Conservation (phyloP, 2,888 invertebrate species). For the Drosophila subsilvestris region DNA sequence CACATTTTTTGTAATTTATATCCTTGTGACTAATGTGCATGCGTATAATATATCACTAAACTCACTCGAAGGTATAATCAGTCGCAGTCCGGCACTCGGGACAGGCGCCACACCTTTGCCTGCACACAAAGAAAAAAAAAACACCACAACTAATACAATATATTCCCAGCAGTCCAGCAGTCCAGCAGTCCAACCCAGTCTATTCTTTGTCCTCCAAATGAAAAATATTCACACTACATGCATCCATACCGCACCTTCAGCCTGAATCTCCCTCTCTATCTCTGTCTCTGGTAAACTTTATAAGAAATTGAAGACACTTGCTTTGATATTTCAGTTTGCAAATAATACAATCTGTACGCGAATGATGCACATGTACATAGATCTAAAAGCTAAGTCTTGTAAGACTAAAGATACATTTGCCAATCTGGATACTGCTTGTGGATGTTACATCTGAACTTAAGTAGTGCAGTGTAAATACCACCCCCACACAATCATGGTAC, state of each 20-base stretch:
- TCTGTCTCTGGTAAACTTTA: too few species aligned
- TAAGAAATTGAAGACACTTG: too few species aligned
- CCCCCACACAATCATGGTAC: background rate
- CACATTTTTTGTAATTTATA: constrained; percentile 54
- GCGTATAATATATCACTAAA: constrained; percentile 54
- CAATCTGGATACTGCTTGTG: too few species aligned
- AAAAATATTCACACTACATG: too few species aligned
- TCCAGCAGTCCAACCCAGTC: too few species aligned
- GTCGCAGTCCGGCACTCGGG: constrained; percentile 11
- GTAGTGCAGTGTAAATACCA: background rate
- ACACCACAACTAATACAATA: background rate
- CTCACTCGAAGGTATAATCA: constrained; percentile 11
- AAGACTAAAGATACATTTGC: background rate
- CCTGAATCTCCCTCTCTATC: too few species aligned
- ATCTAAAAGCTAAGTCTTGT: background rate
- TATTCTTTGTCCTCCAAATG: too few species aligned
- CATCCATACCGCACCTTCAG: too few species aligned
- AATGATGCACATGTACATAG: too few species aligned
- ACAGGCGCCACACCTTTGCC: background rate
- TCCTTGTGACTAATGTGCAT: constrained; percentile 65
- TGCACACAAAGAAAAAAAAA: background rate
- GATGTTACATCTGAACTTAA: background rate
- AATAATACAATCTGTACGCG: background rate
- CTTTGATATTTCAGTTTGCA: too few species aligned
- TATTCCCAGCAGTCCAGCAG: background rate